Conservation (phyloP, 2,888 invertebrate genomes). For the Aphelenchoides bicaudatus region DNA sequence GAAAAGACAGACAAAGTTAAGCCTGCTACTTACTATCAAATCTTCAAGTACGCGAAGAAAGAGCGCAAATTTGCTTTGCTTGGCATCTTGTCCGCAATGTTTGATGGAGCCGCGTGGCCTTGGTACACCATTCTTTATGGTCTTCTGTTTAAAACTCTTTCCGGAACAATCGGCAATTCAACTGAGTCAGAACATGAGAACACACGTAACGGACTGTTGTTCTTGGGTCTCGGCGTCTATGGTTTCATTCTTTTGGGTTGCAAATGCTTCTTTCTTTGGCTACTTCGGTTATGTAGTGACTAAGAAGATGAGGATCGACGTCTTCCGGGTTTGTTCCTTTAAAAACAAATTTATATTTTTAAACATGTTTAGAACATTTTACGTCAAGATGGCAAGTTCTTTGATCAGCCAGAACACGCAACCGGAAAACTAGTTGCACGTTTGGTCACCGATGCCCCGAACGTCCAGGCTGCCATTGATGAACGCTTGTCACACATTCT, state of each 20-base stretch:
- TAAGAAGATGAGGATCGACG: constrained; percentile 54
- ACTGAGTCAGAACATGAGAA: background rate
- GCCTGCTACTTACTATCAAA: constrained; percentile 34
- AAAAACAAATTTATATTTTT: too few relatives aligned
- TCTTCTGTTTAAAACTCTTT: constrained; percentile 35
- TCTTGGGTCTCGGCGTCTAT: constrained; percentile 22
- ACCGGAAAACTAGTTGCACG: constrained; percentile 59
- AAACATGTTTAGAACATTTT: constrained; percentile 62
- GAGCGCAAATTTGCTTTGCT: constrained; percentile 33
- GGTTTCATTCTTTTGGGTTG: constrained; percentile 34
- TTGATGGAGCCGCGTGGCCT: constrained; percentile 51
- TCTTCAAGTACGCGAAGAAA: constrained; percentile 35
- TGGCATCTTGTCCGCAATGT: constrained; percentile 41
- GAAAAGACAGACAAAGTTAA: constrained; percentile 37
- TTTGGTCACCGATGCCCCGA: constrained; percentile 61
- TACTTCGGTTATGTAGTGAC: constrained; percentile 35
- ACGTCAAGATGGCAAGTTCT: constrained; percentile 62
- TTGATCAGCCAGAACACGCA: constrained; percentile 59
- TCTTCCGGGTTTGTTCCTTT: constrained; percentile 38
- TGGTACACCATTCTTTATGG: constrained; percentile 49
- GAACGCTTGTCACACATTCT: constrained; percentile 30
- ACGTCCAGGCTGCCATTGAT: constrained; percentile 60
- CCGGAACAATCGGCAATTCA: background rate
- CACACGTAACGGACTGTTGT: constrained; percentile 16
- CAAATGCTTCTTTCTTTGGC: constrained; percentile 39